Evolutionary conservation across 2,888 invertebrate species (phyloP).

Genomic region (Pseudococcus longispinus): DNA sequence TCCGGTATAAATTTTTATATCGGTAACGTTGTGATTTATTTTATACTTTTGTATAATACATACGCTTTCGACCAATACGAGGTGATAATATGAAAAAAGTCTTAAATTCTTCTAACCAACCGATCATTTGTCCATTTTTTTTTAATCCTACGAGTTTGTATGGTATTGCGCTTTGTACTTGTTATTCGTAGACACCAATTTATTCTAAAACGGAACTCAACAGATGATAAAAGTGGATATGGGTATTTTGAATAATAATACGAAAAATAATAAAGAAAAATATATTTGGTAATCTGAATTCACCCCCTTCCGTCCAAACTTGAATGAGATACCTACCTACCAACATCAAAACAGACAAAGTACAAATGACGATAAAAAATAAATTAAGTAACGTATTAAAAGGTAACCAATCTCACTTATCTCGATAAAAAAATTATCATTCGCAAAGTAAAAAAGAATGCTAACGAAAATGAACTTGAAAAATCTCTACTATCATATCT

Average conservation of each 20-base stretch:
- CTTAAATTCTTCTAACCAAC: neutral
- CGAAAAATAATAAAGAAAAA: neutral
- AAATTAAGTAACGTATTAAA: neutral
- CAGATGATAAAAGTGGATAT: neutral
- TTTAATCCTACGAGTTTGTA: neutral
- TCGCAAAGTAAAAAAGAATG: neutral
- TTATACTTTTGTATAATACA: slow-evolving; percentile 29
- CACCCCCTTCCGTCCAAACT: neutral
- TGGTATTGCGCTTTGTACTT: neutral
- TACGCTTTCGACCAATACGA: neutral
- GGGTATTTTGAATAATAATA: neutral
- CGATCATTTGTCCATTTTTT: slow-evolving; percentile 29
- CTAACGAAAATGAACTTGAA: neutral
- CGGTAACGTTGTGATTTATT: slow-evolving; percentile 36
- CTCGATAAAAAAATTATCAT: neutral
- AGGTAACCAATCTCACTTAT: neutral
- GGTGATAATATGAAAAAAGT: neutral
- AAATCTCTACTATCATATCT: neutral
- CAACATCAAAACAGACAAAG: neutral
- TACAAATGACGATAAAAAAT: neutral
- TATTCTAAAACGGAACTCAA: slow-evolving; percentile 1
- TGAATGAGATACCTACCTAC: neutral
- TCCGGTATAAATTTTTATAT: neutral
- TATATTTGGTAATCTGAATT: neutral
- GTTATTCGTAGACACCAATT: slow-evolving; percentile 34